phyloP scores from a whole-genome alignment of 2,888 invertebrate species.

The Yponomeuta sedellus region DNA sequence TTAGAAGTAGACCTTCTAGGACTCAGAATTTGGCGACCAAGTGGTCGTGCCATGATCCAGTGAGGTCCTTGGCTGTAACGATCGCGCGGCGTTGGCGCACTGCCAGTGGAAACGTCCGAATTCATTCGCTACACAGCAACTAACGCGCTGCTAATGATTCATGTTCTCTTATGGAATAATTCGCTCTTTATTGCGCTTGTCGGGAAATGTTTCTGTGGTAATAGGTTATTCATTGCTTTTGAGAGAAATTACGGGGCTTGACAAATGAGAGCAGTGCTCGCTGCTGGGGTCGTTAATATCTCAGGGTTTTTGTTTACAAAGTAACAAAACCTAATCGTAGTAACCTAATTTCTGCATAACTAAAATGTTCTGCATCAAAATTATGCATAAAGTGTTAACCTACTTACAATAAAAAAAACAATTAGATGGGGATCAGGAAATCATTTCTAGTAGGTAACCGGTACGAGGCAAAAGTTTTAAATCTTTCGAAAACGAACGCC shows the following conservation, averaged over 20 bases:
- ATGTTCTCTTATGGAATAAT: constrained; percentile 1
- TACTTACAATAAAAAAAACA: too few relatives aligned
- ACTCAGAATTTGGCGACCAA: neutral
- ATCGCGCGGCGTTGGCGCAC: constrained; percentile 41
- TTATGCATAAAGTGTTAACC: too few relatives aligned
- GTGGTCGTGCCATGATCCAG: constrained; percentile 31
- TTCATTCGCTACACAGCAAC: neutral
- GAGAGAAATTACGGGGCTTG: neutral
- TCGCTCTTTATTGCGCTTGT: neutral
- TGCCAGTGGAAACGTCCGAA: constrained; percentile 34
- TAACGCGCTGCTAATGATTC: neutral
- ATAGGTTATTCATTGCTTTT: neutral
- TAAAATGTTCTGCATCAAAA: too few relatives aligned
- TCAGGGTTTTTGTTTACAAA: too few relatives aligned
- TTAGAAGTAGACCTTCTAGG: too few relatives aligned
- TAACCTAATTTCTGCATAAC: too few relatives aligned
- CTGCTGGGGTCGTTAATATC: too few relatives aligned
- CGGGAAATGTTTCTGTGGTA: neutral
- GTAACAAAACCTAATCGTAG: too few relatives aligned
- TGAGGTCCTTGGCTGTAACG: constrained; percentile 44
- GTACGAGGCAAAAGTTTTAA: neutral
- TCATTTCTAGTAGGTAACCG: neutral
- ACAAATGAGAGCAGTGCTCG: too few relatives aligned
- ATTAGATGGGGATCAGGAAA: too few relatives aligned
- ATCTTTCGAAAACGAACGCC: constrained; percentile 20